Base-by-base conservation (phyloP, 2,888 invertebrate species). In the Chymomyza procnemis region DNA sequence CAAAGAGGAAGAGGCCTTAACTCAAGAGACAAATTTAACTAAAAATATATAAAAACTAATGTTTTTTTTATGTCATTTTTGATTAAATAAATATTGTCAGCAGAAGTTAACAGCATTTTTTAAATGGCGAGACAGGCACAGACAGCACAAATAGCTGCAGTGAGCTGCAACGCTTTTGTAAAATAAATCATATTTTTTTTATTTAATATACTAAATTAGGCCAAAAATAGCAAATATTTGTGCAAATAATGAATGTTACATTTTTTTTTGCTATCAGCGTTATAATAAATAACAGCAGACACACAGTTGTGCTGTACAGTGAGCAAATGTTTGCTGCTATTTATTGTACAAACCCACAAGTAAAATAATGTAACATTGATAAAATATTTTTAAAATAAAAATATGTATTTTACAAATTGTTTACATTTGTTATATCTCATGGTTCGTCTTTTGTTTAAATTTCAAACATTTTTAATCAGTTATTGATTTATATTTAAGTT, bases 51-150 rank as follows among this genome's bases (percentile, higher is more conserved):
- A 18, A 66, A 47, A 52, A 57, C 6, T 9, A 34, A 41, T 12
- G 66, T 62, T 57, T 67, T 55, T 60, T 54, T 26, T 22, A 61
- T 64, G 9, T 64, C 61, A 30, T 56, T 19, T 61, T 46, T 4
- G 41, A 52, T 57, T 19, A 41, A 58, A 34, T 12, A 14, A 57
- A 9, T 19, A 50, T 74, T 85, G 85, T 85, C 80, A 81, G 80
- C 80, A 80, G 67, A 83, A 85, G 74, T 71, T 74, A 41, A 1
- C 12, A 41, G 12, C 12, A 41, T 9, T 41, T 41, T 9, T 12
- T 12, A 41, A 9, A 41, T 2, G 34, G 34, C 34, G 12, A 41
- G 34, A 12, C 34, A 12, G 12, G 34, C 34, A 41, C 34, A 41
- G 34, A 41, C 34, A 41, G 34, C 34, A 30, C 30, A 2, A 26